Conservation (phyloP, 2,797 vertebrate species). For the Tragopan temminckii region DNA sequence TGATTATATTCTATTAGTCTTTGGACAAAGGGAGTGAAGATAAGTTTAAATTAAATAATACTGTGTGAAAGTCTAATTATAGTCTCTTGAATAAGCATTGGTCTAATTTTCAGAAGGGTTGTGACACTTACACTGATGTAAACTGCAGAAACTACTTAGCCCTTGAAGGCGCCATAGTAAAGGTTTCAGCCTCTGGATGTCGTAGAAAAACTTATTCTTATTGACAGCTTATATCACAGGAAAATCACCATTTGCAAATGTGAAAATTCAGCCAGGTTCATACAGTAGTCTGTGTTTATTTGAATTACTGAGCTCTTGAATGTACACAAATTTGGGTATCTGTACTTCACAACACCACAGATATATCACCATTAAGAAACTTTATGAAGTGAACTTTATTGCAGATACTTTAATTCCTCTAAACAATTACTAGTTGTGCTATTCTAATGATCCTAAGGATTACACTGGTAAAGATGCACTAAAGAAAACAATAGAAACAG, state of each 20-base stretch:
- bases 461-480: background rate
- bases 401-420: background rate
- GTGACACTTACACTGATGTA: background rate
- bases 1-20: slow-evolving; percentile 42
- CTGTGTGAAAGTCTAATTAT: background rate
- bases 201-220: background rate
- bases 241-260: background rate
- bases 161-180: background rate
- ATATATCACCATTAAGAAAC: background rate
- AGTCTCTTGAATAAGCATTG: slow-evolving; percentile 22
- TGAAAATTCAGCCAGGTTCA: background rate
- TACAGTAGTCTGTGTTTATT: background rate
- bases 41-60: slow-evolving; percentile 53
- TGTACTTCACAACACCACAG: background rate
- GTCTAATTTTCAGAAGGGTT: slow-evolving; percentile 23
- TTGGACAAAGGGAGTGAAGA: slow-evolving; percentile 33
- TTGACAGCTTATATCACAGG: background rate
- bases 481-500: background rate
- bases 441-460: background rate
- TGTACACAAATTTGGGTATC: background rate
- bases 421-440: background rate
- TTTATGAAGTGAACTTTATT: background rate
- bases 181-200: background rate
- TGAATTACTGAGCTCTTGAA: background rate
- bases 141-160: background rate